These are phyloP conservation scores for Atlantisia rogersi DNA, from an alignment of 2,113 vertebrate species.

Conservation along the genomic window DNA sequence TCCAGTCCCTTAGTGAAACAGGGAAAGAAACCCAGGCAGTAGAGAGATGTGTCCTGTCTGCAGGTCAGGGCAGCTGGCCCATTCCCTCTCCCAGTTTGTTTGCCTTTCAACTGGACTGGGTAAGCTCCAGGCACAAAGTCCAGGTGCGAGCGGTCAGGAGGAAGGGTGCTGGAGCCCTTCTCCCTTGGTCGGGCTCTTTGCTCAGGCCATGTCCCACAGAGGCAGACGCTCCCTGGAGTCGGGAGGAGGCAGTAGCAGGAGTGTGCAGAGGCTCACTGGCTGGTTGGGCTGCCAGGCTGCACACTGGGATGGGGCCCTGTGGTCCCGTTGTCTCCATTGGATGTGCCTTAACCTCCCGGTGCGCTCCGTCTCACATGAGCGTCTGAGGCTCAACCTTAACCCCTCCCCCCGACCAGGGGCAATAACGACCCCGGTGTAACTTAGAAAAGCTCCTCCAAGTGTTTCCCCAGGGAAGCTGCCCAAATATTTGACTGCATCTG, in stretches of 20 bases:
- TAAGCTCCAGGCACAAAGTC: not conserved
- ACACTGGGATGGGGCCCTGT: not conserved
- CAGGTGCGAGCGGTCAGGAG: rapidly evolving
- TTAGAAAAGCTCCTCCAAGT: not conserved
- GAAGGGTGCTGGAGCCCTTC: not conserved
- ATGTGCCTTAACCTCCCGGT: not conserved
- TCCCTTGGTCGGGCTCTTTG: not conserved
- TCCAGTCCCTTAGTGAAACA: no score
- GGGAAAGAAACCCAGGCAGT: not conserved
- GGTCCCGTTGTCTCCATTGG: not conserved
- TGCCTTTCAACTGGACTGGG: not conserved
- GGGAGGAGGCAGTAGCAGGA: not conserved
- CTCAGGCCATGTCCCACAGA: not conserved
- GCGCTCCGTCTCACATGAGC: rapidly evolving
- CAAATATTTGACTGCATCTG: constrained; percentile 51
- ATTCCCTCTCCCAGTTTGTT: not conserved
- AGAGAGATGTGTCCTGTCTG: not conserved
- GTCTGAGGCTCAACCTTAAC: not conserved
- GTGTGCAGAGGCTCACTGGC: rapidly evolving
- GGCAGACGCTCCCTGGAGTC: not conserved
- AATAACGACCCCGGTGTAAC: not conserved
- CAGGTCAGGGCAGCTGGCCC: not conserved
- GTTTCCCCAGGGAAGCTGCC: constrained; percentile 19
- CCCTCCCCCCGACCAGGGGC: not conserved
- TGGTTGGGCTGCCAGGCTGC: not conserved